phyloP scores from a whole-genome alignment of 2,888 invertebrate species.

The Anoncus sp. region DNA sequence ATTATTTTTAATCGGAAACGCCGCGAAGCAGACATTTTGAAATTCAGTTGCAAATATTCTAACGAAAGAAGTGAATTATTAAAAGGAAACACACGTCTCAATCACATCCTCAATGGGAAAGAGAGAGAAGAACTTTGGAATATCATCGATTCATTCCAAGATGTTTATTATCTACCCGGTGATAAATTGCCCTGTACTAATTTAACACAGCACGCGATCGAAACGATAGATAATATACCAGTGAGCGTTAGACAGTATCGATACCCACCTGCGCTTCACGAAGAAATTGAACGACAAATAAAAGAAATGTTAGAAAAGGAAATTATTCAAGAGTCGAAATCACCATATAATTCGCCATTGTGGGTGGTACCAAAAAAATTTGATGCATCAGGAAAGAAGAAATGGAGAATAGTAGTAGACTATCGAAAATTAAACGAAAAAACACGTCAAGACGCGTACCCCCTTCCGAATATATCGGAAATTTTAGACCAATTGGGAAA shows the following conservation, averaged over 20 bases:
- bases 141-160: conserved; percentile 28
- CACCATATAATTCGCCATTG: conserved; percentile 18
- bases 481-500: conserved; percentile 67
- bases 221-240: neutral
- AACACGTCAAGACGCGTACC: conserved; percentile 10
- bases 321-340: neutral
- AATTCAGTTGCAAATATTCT: neutral
- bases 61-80: neutral
- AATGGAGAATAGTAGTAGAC: neutral
- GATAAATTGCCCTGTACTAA: conserved; percentile 17
- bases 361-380: conserved; percentile 25
- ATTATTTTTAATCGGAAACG: conserved; percentile 24
- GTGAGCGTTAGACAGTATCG: conserved; percentile 8
- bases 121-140: conserved; percentile 13
- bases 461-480: conserved; percentile 48
- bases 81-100: neutral
- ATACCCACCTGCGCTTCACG: conserved; percentile 18
- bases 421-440: conserved; percentile 23
- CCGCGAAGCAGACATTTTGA: neutral
- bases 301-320: conserved; percentile 7
- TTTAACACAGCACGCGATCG: neutral
- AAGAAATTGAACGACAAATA: conserved; percentile 20
- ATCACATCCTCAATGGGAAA: neutral
- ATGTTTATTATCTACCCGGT: neutral
- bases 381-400: no score